A percentile compares a stretch with the other conserved stretches of the same genome.
phyloP scores from a whole-genome alignment of 2,797 vertebrate species.

The Anguilla megastoma region DNA sequence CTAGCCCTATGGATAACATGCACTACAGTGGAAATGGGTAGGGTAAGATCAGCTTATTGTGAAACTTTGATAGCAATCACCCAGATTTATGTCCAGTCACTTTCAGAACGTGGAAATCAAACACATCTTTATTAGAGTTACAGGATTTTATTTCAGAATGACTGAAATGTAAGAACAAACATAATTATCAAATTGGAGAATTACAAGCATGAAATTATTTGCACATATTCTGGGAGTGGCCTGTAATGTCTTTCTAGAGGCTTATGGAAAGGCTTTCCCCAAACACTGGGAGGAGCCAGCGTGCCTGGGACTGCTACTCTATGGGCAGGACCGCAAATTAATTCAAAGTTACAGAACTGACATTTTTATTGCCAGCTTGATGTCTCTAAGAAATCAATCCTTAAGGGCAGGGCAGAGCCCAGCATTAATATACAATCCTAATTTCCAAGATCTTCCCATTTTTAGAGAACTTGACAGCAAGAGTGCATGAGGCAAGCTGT shows the following conservation, averaged over 20 bases:
- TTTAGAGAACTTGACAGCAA: not conserved
- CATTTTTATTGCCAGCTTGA: not conserved
- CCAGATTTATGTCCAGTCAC: not conserved
- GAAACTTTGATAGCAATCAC: not conserved
- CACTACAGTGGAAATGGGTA: not conserved
- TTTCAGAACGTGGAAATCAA: not conserved
- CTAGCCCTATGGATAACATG: not conserved
- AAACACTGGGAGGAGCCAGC: not conserved
- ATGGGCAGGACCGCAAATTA: not conserved
- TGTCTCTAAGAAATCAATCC: not conserved
- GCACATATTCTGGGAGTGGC: not conserved
- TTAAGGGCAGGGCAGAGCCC: slow-evolving; percentile 5
- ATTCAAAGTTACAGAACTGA: not conserved
- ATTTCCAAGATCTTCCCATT: not conserved
- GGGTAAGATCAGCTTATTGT: not conserved
- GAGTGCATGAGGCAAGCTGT: not conserved
- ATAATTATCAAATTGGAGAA: not conserved
- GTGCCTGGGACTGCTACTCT: not conserved
- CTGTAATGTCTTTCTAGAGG: not conserved
- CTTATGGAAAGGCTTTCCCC: not conserved
- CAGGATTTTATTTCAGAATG: not conserved
- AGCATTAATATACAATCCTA: not conserved
- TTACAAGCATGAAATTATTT: not conserved
- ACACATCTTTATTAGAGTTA: not conserved
- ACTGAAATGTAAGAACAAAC: not conserved